phyloP scores from a whole-genome alignment of 37 sponge, comb jelly and placozoan genomes.

The Ephydatia muelleri region DNA sequence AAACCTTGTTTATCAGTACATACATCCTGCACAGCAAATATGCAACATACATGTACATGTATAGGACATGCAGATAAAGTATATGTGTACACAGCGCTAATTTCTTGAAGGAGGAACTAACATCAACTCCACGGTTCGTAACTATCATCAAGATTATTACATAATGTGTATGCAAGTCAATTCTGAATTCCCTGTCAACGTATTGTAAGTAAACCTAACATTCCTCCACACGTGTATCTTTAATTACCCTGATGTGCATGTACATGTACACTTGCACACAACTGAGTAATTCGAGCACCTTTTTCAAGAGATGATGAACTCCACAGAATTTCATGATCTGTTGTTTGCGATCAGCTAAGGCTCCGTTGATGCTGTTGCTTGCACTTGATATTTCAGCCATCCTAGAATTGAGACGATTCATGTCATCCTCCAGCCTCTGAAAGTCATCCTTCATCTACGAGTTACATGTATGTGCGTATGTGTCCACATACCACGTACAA shows the following conservation, averaged over 20 bases:
- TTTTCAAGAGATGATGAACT: conserved; percentile 93
- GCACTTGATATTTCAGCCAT: conserved; percentile 83
- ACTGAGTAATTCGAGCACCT: too few species aligned
- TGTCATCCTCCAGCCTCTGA: conserved; percentile 86
- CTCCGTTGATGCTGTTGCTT: conserved; percentile 85
- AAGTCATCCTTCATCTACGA: conserved; percentile 94
- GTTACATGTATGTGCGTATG: neutral
- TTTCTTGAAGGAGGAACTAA: too few species aligned
- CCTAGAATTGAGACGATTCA: conserved; percentile 64
- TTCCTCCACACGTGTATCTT: neutral
- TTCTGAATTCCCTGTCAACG: too few species aligned
- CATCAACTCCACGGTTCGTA: too few species aligned
- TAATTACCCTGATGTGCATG: neutral
- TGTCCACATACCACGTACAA: neutral
- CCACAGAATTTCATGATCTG: conserved; percentile 92
- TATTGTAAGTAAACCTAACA: too few species aligned
- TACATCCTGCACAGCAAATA: conserved; percentile 49
- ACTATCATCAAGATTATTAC: too few species aligned
- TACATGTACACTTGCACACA: neutral
- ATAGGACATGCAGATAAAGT: conserved; percentile 63
- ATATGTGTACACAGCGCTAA: neutral
- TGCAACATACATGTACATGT: neutral
- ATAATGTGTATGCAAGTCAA: too few species aligned
- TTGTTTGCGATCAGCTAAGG: conserved; percentile 85
- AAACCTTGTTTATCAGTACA: conserved; percentile 81